These are phyloP conservation scores for Thymelicus lineola DNA, from an alignment of 2,888 invertebrate species.

Conservation along the genomic window DNA sequence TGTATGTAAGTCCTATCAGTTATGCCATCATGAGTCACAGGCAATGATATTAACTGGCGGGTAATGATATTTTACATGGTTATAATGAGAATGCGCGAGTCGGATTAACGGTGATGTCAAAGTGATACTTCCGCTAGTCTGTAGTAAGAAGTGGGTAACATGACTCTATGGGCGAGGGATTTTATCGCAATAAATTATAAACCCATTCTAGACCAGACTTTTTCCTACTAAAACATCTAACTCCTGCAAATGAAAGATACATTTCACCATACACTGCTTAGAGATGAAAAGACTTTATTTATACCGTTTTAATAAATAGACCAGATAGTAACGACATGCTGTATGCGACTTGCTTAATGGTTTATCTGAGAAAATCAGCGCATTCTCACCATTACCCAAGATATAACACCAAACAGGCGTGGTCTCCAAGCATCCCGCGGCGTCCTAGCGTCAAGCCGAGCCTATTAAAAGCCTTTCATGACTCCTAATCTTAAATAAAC, in stretches of 20 bases:
- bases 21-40: constrained; percentile 15
- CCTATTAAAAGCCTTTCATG: constrained; percentile 27
- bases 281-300: neutral
- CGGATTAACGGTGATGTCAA: constrained; percentile 34
- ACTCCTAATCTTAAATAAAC: constrained; percentile 27
- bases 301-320: neutral
- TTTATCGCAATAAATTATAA: neutral
- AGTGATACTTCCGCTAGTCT: constrained; percentile 30
- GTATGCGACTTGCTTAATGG: neutral
- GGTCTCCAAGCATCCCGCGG: constrained; percentile 10
- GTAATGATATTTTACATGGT: constrained; percentile 30
- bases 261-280: neutral
- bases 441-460: constrained; percentile 11
- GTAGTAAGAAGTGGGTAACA: constrained; percentile 3
- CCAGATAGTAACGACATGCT: neutral
- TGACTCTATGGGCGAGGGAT: constrained; percentile 7
- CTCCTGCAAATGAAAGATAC: neutral
- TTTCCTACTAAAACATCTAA: too few species aligned
- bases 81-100: constrained; percentile 29
- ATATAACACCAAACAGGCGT: constrained; percentile 28
- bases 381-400: neutral
- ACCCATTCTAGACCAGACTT: too few species aligned
- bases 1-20: constrained; percentile 25
- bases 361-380: neutral
- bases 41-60: constrained; percentile 23